Conservation (phyloP, 2,113 vertebrate species). For the Solea senegalensis region DNA sequence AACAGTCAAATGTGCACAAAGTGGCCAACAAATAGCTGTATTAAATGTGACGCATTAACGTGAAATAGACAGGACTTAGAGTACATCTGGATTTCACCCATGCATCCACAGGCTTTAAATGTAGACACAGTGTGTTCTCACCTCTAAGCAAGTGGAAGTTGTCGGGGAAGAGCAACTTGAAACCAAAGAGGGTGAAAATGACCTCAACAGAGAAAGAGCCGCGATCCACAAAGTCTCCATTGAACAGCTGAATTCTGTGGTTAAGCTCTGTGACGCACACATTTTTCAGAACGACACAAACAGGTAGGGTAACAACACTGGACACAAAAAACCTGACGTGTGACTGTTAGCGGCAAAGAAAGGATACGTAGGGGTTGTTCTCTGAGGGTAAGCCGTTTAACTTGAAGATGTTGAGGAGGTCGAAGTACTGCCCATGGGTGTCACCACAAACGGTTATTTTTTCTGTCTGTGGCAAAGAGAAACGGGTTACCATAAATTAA, state of each 20-base stretch:
- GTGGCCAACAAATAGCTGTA: neutral
- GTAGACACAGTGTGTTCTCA: constrained; percentile 58
- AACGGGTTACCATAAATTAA: constrained; percentile 50
- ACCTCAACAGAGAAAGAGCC: constrained; percentile 95
- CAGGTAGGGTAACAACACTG: neutral
- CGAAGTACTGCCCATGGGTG: constrained; percentile 94
- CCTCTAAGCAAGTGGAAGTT: constrained; percentile 92
- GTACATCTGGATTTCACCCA: neutral
- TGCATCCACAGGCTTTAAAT: neutral
- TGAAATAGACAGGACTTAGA: neutral
- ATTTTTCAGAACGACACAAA: constrained; percentile 12
- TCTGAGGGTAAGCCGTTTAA: constrained; percentile 92
- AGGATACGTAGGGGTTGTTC: constrained; percentile 94
- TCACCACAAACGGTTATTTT: constrained; percentile 95
- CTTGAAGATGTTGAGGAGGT: constrained; percentile 94
- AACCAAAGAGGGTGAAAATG: constrained; percentile 93
- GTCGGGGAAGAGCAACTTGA: constrained; percentile 92
- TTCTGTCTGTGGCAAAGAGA: constrained; percentile 85
- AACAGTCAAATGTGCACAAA: too few species aligned
- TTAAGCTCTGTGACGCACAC: constrained; percentile 61
- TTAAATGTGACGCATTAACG: neutral
- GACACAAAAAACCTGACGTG: neutral
- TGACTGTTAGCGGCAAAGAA: constrained; percentile 26
- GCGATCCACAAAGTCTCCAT: constrained; percentile 94
- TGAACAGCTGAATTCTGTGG: constrained; percentile 87